These are phyloP conservation scores for Chionis minor DNA, from an alignment of 2,113 vertebrate genomes.

Conservation along the genomic window DNA sequence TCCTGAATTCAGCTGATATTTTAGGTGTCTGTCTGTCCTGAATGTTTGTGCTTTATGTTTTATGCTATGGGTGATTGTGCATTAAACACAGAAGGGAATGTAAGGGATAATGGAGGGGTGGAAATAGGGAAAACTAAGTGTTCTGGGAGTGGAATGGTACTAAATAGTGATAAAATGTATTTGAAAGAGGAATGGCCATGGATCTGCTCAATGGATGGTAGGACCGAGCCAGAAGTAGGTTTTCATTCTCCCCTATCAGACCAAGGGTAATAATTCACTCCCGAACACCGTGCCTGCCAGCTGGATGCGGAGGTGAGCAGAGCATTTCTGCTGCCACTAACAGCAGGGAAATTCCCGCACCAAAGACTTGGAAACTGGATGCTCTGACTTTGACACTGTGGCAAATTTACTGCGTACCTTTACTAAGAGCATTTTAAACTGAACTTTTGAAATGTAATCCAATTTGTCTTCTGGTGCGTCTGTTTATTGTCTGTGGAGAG, in stretches of 20 bases:
- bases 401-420: neutral
- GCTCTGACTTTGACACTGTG: neutral
- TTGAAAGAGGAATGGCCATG: neutral
- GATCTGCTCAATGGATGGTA: neutral
- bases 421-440: neutral
- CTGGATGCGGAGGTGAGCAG: neutral
- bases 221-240: neutral
- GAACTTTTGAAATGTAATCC: neutral
- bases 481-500: neutral
- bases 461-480: neutral
- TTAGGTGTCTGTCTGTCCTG: neutral
- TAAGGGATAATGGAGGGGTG: neutral
- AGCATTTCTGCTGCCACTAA: neutral
- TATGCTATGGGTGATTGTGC: neutral
- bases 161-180: neutral
- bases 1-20: neutral
- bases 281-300: accelerated
- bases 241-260: neutral
- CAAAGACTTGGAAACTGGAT: neutral
- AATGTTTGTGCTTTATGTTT: neutral
- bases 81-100: neutral
- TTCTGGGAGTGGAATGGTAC: neutral
- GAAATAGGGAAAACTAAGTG: neutral
- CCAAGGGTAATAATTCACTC: neutral
- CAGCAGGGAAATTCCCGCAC: neutral